These are phyloP conservation scores for Odontamblyopus lacepedii DNA, from an alignment of 2,797 vertebrate species.

Conservation along the genomic window DNA sequence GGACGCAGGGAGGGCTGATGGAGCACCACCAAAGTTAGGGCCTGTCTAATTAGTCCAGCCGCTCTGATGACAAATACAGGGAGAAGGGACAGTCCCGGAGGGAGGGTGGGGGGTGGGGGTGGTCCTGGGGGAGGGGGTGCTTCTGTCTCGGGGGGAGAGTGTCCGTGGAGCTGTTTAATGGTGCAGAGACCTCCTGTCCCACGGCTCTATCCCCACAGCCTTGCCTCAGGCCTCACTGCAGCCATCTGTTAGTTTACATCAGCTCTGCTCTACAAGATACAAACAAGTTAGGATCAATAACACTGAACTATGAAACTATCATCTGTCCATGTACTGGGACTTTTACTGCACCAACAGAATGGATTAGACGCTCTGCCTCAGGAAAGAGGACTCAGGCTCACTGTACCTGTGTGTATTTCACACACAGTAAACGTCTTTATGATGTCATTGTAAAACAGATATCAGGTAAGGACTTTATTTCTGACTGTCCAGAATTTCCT, in stretches of 20 bases:
- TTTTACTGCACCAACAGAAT: neutral
- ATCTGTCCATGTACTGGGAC: neutral
- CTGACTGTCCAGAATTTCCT: neutral
- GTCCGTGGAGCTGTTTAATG: conserved; percentile 37
- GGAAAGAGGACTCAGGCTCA: neutral
- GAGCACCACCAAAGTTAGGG: conserved; percentile 61
- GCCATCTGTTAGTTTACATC: conserved; percentile 47
- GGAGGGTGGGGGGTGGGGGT: too few relatives aligned
- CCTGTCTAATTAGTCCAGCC: conserved; percentile 70
- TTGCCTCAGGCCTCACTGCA: conserved; percentile 41
- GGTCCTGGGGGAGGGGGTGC: too few relatives aligned
- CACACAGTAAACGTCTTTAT: neutral
- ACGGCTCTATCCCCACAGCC: conserved; percentile 25
- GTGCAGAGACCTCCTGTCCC: conserved; percentile 25
- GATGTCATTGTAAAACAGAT: neutral
- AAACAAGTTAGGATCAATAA: neutral
- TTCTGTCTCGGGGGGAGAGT: conserved; percentile 25
- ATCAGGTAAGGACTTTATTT: neutral
- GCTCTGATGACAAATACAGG: conserved; percentile 75
- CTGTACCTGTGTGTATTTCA: neutral
- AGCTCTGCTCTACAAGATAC: neutral
- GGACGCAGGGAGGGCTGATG: conserved; percentile 43
- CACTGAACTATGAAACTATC: neutral
- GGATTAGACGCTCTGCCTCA: too few relatives aligned
- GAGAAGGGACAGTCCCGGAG: conserved; percentile 43